phyloP scores from a whole-genome alignment of 35 echinoderm and acorn worm genomes.

The Strongylocentrotus purpuratus region DNA sequence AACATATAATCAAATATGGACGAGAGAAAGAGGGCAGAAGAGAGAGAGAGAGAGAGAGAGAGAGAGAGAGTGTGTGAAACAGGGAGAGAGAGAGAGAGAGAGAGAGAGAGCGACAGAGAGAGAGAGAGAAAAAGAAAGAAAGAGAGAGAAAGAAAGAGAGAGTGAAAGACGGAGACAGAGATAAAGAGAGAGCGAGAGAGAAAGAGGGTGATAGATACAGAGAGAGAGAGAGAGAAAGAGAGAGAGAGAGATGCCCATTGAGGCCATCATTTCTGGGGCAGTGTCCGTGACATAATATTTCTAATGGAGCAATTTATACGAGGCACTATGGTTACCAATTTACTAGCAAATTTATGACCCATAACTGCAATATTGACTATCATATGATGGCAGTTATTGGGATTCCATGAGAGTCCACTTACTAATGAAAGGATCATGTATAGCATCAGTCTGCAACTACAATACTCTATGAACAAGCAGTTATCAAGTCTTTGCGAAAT shows the following conservation, averaged over 20 bases:
- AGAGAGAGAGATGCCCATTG: background rate
- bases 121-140: background rate
- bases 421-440: background rate
- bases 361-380: background rate
- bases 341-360: background rate
- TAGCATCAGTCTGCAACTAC: background rate
- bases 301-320: background rate
- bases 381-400: background rate
- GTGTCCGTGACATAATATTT: background rate
- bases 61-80: background rate
- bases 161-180: background rate
- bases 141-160: constrained; percentile 20
- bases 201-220: background rate
- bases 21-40: background rate
- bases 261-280: constrained; percentile 38
- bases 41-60: background rate
- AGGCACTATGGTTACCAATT: constrained; percentile 10
- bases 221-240: background rate
- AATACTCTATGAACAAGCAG: background rate
- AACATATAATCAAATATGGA: too few species aligned
- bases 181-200: background rate
- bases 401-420: background rate
- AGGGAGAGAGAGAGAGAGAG: background rate
- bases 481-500: background rate
- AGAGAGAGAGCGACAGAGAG: constrained; percentile 20